phyloP scores from a whole-genome alignment of 2,113 vertebrate species.

The Taxidea taxus region DNA sequence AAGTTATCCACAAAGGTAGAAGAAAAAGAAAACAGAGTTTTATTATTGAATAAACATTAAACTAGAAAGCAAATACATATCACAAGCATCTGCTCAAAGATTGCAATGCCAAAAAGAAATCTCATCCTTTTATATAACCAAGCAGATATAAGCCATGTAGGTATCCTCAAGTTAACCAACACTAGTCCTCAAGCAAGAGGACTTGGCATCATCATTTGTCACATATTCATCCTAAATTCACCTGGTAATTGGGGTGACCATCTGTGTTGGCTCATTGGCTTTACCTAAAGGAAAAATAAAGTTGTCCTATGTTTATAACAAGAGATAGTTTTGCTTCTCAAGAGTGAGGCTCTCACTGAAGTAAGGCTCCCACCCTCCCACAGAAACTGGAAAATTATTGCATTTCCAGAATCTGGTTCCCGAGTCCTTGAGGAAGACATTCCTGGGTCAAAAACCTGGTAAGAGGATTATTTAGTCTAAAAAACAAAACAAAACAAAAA shows the following conservation, averaged over 20 bases:
- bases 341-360: background rate
- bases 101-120: background rate
- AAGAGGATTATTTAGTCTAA: background rate
- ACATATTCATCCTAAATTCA: background rate
- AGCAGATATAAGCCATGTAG: background rate
- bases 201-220: background rate
- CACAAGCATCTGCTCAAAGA: background rate
- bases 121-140: background rate
- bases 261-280: background rate
- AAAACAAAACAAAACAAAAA: no score
- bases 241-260: background rate
- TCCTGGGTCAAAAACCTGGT: background rate
- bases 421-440: background rate
- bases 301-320: background rate
- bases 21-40: background rate
- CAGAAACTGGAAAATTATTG: background rate
- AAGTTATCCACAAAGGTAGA: background rate
- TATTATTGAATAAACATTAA: background rate
- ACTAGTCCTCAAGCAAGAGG: background rate
- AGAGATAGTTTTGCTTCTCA: background rate
- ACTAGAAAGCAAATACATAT: background rate
- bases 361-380: background rate
- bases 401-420: background rate
- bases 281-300: background rate
- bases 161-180: background rate